These are phyloP conservation scores for Euschistus heros DNA, from an alignment of 1,140 invertebrate species.

Conservation along the genomic window DNA sequence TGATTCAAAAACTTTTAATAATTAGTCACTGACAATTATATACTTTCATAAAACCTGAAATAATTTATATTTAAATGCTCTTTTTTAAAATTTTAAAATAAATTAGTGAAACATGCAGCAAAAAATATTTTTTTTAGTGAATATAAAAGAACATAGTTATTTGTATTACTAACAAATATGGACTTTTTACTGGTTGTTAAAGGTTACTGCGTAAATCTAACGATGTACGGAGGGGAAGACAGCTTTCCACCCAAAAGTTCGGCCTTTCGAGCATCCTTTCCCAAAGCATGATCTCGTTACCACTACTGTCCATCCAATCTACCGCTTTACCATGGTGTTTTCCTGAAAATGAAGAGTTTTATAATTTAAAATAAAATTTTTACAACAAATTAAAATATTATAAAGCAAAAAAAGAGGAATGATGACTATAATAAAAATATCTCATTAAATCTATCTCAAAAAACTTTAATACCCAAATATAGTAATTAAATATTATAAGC, in stretches of 20 bases:
- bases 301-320: slow-evolving; percentile 90
- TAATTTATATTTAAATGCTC: background rate
- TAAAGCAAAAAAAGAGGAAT: background rate
- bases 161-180: too few species aligned
- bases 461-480: too few species aligned
- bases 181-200: too few species aligned
- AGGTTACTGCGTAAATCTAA: slow-evolving; percentile 39
- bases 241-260: slow-evolving; percentile 92
- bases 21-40: background rate
- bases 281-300: slow-evolving; percentile 83
- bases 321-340: slow-evolving; percentile 73
- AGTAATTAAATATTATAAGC: too few species aligned
- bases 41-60: background rate
- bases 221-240: slow-evolving; percentile 68
- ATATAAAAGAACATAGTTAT: background rate
- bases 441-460: too few species aligned
- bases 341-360: slow-evolving; percentile 46
- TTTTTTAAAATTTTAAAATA: background rate
- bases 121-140: background rate
- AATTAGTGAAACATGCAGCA: background rate
- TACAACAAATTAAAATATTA: background rate
- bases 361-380: slow-evolving; percentile 5
- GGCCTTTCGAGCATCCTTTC: slow-evolving; percentile 86
- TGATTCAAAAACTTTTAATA: background rate
- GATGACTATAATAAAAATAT: background rate